Percentiles rank a stretch among this genome's conserved stretches.
Conservation (phyloP, 2,113 vertebrate genomes). For the Eurystomus gularis region DNA sequence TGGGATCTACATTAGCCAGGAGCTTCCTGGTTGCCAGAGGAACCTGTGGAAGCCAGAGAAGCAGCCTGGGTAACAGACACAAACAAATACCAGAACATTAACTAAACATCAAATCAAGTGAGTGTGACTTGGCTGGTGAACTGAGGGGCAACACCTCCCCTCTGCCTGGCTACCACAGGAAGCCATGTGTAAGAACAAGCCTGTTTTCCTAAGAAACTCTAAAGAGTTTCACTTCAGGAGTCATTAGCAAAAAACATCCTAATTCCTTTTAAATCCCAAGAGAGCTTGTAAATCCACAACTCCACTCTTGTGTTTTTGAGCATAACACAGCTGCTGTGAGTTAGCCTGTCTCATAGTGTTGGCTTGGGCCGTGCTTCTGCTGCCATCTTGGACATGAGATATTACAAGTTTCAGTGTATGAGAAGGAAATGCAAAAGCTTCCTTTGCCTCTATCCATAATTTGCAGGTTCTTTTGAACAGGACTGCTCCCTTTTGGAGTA, state of each 20-base stretch:
- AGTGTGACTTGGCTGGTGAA: background rate
- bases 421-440: background rate
- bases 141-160: background rate
- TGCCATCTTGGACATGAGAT: background rate
- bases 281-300: background rate
- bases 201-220: background rate
- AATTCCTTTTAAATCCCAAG: background rate
- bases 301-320: background rate
- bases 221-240: background rate
- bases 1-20: background rate
- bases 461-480: background rate
- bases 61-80: background rate
- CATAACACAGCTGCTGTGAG: background rate
- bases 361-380: background rate
- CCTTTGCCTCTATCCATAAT: background rate
- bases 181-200: background rate
- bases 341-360: background rate
- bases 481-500: background rate
- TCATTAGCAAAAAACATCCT: background rate
- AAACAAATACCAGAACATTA: constrained; percentile 43
- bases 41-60: background rate
- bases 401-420: background rate
- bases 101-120: background rate
- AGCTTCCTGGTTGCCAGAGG: constrained; percentile 9
- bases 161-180: background rate